These are phyloP conservation scores for Dryoscopus gambensis DNA, from an alignment of 2,113 vertebrate species.

Conservation along the genomic window DNA sequence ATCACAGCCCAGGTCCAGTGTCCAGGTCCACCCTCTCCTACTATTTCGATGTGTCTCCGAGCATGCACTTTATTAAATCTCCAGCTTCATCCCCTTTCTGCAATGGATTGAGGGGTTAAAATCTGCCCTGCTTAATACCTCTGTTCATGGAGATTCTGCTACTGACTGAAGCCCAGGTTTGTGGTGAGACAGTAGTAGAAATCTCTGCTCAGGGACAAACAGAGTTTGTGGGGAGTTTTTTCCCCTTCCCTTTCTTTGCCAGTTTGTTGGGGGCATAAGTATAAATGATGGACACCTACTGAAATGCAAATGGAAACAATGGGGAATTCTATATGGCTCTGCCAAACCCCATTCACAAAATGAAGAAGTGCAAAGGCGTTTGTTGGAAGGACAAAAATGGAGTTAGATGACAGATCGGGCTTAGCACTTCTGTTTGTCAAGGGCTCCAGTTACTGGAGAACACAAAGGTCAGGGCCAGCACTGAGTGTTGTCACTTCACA, in stretches of 20 bases:
- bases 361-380: neutral
- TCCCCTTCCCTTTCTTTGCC: neutral
- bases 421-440: neutral
- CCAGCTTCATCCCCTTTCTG: neutral
- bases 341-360: conserved; percentile 39
- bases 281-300: neutral
- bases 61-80: neutral
- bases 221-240: rapidly evolving
- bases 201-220: neutral
- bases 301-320: conserved; percentile 18
- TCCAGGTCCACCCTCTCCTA: neutral
- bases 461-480: neutral
- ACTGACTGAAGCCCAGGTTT: neutral
- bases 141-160: neutral
- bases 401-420: neutral
- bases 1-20: neutral
- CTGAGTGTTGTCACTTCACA: neutral
- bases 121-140: neutral
- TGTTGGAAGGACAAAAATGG: conserved; percentile 48
- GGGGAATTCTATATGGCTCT: neutral
- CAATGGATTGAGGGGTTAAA: neutral
- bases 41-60: neutral
- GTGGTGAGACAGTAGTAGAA: neutral
- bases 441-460: neutral
- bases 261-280: neutral